phyloP scores from a whole-genome alignment of 2,888 invertebrate species.

The Nineta flava region DNA sequence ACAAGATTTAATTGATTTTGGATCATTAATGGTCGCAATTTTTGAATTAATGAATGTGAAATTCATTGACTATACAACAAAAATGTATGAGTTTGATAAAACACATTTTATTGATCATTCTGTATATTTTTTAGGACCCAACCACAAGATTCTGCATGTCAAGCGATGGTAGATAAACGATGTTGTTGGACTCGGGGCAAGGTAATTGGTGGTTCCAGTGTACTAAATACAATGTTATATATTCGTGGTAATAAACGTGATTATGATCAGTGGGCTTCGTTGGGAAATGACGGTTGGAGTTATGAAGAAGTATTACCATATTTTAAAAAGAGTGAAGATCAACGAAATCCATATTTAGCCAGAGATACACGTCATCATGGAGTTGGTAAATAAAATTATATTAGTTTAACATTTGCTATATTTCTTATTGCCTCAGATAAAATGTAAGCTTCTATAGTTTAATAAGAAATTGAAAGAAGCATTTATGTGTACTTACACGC shows the following conservation, averaged over 20 bases:
- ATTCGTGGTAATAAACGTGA: slow-evolving; percentile 75
- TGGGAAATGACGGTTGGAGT: slow-evolving; percentile 81
- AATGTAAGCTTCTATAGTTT: too few species aligned
- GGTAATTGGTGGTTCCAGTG: slow-evolving; percentile 73
- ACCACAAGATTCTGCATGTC: slow-evolving; percentile 67
- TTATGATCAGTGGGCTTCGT: slow-evolving; percentile 72
- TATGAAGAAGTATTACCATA: slow-evolving; percentile 67
- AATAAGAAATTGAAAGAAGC: too few species aligned
- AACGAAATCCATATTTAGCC: slow-evolving; percentile 75
- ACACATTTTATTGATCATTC: too few species aligned
- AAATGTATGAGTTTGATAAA: too few species aligned
- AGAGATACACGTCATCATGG: slow-evolving; percentile 51
- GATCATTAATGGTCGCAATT: too few species aligned
- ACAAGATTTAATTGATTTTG: too few species aligned
- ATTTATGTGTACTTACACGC: too few species aligned
- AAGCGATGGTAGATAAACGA: slow-evolving; percentile 69
- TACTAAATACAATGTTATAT: slow-evolving; percentile 83
- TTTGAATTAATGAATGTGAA: too few species aligned
- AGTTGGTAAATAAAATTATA: slow-evolving; percentile 36
- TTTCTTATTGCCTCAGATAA: too few species aligned
- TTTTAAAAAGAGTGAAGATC: slow-evolving; percentile 76
- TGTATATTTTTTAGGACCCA: slow-evolving; percentile 45
- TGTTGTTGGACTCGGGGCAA: slow-evolving; percentile 86
- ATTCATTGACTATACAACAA: too few species aligned
- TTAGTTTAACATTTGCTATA: neutral